Evolutionary conservation across 2,797 vertebrate genomes (phyloP), one percentile per base, ranked within the genome.

Genomic region (Brotogeris chrysoptera): DNA sequence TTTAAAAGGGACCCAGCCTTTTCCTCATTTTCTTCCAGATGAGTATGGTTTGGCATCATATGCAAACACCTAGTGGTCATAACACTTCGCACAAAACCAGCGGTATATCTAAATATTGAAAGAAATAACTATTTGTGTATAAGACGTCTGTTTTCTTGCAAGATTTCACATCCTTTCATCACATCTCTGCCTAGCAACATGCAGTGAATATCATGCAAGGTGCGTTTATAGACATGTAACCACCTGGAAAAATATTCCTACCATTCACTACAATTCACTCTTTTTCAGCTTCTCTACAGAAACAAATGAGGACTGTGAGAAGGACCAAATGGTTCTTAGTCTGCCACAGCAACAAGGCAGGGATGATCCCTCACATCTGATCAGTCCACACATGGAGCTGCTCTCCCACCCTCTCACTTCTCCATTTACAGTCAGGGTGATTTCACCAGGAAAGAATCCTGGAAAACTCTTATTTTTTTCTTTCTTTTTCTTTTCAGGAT

Each of bases 371-470:
- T 84, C 28, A 49, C 5, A 32, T 70, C 36, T 71, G 61, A 82
- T 50, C 34, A 50, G 11, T 78, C 30, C 36, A 36, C 46, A 53
- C 3, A 41, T 36, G 18, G 49, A 74, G 20, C 11, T 49, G 14
- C 10, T 91, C 73, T 88, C 43, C 52, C 16, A 72, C 20, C 24
- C 30, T 81, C 38, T 15, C 13, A 36, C 7, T 12, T 80, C 71
- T 65, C 63, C 53, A 80, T 83, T 69, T 71, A 91, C 49, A 79
- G 25, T 73, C 46, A 76, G 8, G 2, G 18, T 0, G 3, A 92
- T 86, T 78, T 96, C 93, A 96, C 36, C 61, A 95, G 79, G 66
- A 94, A 97, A 76, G 80, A 96, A 96, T 92, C 57, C 87, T 86
- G 68, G 65, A 90, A 95, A 97, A 95, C 20, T n/a, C 52, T 76